These are phyloP conservation scores for Lysiphlebus fabarum DNA, from an alignment of 1,140 invertebrate species.

Conservation along the genomic window DNA sequence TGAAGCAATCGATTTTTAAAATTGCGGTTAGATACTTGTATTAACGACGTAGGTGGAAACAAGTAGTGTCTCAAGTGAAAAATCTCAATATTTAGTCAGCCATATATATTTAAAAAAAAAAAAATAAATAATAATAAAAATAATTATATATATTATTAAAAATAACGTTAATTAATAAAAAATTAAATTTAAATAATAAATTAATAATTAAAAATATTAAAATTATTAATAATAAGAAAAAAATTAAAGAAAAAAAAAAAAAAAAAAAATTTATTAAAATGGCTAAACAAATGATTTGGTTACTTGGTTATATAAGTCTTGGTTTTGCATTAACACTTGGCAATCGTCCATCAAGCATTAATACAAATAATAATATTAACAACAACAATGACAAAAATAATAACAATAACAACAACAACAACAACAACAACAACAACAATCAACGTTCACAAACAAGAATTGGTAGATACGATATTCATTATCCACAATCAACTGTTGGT, in stretches of 20 bases:
- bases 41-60: slow-evolving; percentile 10
- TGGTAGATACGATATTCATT: no score
- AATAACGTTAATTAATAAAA: background rate
- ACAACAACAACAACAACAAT: background rate
- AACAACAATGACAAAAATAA: slow-evolving; percentile 5
- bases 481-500: no score
- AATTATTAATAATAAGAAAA: slow-evolving; percentile 1
- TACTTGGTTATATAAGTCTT: slow-evolving; percentile 27
- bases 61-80: slow-evolving; percentile 13
- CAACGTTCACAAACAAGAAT: background rate
- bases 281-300: slow-evolving; percentile 29
- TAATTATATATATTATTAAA: no score
- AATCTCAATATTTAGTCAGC: no score
- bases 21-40: slow-evolving; percentile 10
- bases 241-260: background rate
- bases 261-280: slow-evolving; percentile 19
- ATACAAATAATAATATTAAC: background rate
- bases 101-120: no score
- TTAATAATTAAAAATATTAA: background rate
- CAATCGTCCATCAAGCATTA: slow-evolving; percentile 22
- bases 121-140: no score
- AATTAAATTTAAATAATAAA: background rate
- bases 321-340: slow-evolving; percentile 27
- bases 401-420: slow-evolving; percentile 1
- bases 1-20: slow-evolving; percentile 13